phyloP scores from a whole-genome alignment of 1,140 invertebrate species.

The Drosophila bifasciata region DNA sequence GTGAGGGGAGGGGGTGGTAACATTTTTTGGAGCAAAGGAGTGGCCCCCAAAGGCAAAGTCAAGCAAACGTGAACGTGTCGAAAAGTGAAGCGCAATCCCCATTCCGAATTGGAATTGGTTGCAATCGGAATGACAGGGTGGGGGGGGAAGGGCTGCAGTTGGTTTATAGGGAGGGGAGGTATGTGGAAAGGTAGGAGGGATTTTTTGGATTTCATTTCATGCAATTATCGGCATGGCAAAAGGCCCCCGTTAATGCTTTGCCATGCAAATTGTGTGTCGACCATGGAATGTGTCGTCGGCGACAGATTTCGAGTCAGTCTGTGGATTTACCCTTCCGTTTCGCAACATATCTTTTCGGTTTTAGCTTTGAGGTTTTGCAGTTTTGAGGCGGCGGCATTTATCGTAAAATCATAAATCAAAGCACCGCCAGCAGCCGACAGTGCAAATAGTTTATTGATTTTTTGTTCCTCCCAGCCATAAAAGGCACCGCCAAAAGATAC shows the following conservation, averaged over 20 bases:
- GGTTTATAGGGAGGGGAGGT: background rate
- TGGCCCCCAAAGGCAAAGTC: constrained; percentile 62
- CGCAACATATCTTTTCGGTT: too few species aligned
- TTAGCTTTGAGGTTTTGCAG: constrained; percentile 9
- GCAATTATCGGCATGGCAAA: constrained; percentile 68
- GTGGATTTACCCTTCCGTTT: constrained; percentile 7
- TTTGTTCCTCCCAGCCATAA: constrained; percentile 22
- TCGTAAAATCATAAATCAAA: constrained; percentile 52
- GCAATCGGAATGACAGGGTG: constrained; percentile 37
- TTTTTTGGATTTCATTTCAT: constrained; percentile 60
- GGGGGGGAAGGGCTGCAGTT: background rate
- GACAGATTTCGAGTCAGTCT: constrained; percentile 31
- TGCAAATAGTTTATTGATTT: constrained; percentile 48
- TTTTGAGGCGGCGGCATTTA: constrained; percentile 44
- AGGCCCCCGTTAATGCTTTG: constrained; percentile 77
- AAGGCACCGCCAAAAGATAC: constrained; percentile 30
- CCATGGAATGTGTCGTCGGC: constrained; percentile 62
- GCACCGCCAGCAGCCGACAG: constrained; percentile 36
- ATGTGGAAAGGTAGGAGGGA: constrained; percentile 12
- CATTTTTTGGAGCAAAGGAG: constrained; percentile 36
- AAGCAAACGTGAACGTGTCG: constrained; percentile 64
- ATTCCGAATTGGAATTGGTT: constrained; percentile 38
- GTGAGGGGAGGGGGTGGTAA: background rate
- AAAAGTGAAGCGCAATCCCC: constrained; percentile 50
- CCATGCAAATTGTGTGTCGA: constrained; percentile 70